Evolutionary conservation across 2,113 vertebrate species (phyloP).

Genomic region (Etia nguti): DNA sequence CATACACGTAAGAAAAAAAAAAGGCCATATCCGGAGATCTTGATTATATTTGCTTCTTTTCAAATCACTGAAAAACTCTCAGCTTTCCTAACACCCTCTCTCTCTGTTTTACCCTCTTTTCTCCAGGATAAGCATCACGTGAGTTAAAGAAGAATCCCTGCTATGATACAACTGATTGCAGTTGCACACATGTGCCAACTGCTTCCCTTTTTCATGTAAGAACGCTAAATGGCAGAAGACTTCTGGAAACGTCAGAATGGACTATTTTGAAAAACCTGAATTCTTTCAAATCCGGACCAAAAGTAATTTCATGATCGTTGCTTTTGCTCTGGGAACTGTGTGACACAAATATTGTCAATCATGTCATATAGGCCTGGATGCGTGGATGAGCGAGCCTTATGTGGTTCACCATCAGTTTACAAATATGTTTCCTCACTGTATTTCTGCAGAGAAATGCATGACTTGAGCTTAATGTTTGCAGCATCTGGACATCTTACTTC

Average conservation of each 20-base stretch:
- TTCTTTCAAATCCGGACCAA: neutral
- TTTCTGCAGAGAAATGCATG: constrained; percentile 6
- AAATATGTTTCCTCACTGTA: neutral
- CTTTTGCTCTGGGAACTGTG: neutral
- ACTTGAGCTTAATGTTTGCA: neutral
- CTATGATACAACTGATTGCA: neutral
- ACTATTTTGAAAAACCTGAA: neutral
- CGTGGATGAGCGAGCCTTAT: neutral
- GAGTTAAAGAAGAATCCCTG: neutral
- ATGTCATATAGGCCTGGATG: constrained; percentile 11
- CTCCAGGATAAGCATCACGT: neutral
- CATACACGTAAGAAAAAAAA: neutral
- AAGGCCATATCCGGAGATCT: neutral
- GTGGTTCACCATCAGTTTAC: neutral
- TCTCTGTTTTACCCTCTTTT: neutral
- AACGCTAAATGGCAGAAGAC: neutral
- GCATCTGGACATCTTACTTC: neutral
- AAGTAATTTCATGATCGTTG: neutral
- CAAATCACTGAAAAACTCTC: neutral
- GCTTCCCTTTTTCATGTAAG: neutral
- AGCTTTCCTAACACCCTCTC: neutral
- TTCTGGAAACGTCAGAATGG: neutral
- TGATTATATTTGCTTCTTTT: neutral
- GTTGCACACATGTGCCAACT: neutral
- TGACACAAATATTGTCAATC: constrained; percentile 7